Conservation (phyloP, 2,888 invertebrate species). For the Tipula helvola region DNA sequence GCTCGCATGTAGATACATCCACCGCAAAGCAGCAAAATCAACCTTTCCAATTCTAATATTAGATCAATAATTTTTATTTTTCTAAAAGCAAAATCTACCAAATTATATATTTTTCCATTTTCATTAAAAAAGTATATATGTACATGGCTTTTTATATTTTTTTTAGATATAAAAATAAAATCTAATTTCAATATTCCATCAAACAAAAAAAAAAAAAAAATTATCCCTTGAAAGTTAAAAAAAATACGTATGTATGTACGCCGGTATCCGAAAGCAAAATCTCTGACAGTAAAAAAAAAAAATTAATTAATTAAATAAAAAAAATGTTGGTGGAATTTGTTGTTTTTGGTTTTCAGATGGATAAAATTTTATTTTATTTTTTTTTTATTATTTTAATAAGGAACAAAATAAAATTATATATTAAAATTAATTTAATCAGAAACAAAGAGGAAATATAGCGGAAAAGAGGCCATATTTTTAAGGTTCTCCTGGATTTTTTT, state of each 20-base stretch:
- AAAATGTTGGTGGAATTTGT: constrained; percentile 1
- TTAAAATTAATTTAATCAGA: not conserved
- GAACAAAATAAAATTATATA: not conserved
- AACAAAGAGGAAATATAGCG: not conserved
- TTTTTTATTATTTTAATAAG: not conserved
- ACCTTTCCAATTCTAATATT: not conserved
- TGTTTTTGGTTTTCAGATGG: not conserved
- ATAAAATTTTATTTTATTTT: not conserved
- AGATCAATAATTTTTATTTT: not conserved
- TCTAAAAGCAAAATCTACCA: not conserved
- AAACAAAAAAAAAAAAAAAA: not conserved
- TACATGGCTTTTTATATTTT: not conserved
- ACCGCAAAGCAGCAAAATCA: not conserved
- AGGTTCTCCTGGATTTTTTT: not conserved
- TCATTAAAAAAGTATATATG: not conserved
- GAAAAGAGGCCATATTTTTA: not conserved
- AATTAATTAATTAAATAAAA: not conserved
- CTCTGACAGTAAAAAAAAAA: not conserved
- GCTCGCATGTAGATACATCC: not conserved
- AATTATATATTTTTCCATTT: not conserved
- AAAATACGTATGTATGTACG: not conserved
- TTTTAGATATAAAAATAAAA: not conserved
- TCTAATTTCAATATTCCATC: constrained; percentile 4
- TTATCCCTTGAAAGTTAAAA: not conserved
- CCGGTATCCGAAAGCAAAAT: not conserved